Evolutionary conservation across 2,113 vertebrate genomes (phyloP).

Genomic region (Microcebus griseorufus): DNA sequence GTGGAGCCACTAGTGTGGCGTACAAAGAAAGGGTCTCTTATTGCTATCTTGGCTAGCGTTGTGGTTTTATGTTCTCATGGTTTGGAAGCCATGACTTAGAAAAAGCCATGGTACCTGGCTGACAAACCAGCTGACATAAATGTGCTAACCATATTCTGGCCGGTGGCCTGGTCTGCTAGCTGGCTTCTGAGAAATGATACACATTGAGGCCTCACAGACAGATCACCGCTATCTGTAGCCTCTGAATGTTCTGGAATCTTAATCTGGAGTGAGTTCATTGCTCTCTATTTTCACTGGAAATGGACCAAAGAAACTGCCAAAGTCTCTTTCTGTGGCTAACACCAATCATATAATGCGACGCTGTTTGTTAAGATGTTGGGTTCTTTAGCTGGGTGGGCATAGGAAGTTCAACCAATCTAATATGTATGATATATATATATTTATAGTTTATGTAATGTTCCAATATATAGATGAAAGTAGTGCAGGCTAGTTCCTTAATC

Average conservation of each 20-base stretch:
- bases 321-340: background rate
- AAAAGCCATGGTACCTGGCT: conserved; percentile 59
- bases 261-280: conserved; percentile 56
- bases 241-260: conserved; percentile 58
- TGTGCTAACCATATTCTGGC: conserved; percentile 64
- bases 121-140: conserved; percentile 53
- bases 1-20: background rate
- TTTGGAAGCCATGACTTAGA: conserved; percentile 48
- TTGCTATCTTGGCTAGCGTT: conserved; percentile 7
- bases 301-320: conserved; percentile 53
- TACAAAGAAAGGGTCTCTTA: conserved; percentile 6
- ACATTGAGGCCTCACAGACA: conserved; percentile 53
- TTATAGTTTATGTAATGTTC: background rate
- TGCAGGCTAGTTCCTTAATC: conserved; percentile 15
- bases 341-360: background rate
- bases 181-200: conserved; percentile 68
- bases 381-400: conserved; percentile 21
- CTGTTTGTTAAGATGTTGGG: background rate
- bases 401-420: background rate
- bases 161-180: conserved; percentile 54
- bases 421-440: background rate
- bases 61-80: conserved; percentile 50
- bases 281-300: conserved; percentile 71
- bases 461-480: background rate
- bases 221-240: conserved; percentile 51